These are phyloP conservation scores for Conistra vaccinii DNA, from an alignment of 2,888 invertebrate species.

Conservation along the genomic window DNA sequence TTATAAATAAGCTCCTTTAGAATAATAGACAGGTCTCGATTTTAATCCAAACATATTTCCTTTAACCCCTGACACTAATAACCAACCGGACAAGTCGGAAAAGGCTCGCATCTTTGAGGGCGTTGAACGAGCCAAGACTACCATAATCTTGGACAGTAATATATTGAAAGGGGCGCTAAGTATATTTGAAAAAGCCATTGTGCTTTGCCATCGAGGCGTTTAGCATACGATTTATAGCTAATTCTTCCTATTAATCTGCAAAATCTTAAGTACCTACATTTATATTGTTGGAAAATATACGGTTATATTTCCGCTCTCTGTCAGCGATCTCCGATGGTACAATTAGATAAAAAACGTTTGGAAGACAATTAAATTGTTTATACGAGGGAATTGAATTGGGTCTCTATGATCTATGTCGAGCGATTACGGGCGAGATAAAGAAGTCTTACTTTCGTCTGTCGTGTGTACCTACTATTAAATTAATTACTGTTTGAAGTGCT, in stretches of 20 bases:
- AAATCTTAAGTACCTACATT: constrained; percentile 49
- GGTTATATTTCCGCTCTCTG: constrained; percentile 70
- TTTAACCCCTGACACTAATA: constrained; percentile 58
- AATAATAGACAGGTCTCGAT: constrained; percentile 9
- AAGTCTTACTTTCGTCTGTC: constrained; percentile 55
- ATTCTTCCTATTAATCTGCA: constrained; percentile 56
- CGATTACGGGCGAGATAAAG: constrained; percentile 52
- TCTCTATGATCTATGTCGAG: constrained; percentile 60
- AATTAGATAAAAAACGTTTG: constrained; percentile 74
- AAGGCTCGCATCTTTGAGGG: constrained; percentile 52
- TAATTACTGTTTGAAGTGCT: constrained; percentile 31
- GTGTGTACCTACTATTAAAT: constrained; percentile 30
- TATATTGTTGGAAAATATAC: constrained; percentile 63
- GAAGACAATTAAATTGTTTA: constrained; percentile 72
- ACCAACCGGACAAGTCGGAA: constrained; percentile 40
- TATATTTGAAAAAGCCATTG: constrained; percentile 61
- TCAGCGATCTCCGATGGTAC: constrained; percentile 73
- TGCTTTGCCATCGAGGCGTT: constrained; percentile 58
- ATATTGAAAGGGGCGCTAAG: constrained; percentile 53
- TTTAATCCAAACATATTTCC: constrained; percentile 38
- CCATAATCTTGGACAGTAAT: constrained; percentile 55
- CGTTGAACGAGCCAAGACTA: constrained; percentile 55
- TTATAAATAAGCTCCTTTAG: constrained; percentile 1
- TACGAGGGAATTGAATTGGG: constrained; percentile 52
- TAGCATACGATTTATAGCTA: constrained; percentile 49